Conservation (phyloP, 2,113 vertebrate species). For the Ptilorrhoa leucosticta region DNA sequence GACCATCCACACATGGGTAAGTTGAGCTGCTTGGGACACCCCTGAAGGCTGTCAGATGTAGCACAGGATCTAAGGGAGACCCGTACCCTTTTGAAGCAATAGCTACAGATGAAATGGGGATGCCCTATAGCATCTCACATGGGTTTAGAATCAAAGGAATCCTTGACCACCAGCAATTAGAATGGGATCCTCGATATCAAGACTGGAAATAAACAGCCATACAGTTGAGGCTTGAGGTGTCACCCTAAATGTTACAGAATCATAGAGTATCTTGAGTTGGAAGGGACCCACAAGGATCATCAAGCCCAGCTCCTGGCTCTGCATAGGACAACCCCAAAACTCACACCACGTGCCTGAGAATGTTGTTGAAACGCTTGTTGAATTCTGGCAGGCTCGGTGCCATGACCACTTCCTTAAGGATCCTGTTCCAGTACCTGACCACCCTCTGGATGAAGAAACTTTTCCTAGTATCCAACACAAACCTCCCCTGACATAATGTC, state of each 20-base stretch:
- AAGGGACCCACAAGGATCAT: background rate
- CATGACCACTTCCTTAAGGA: background rate
- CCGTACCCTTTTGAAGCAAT: fast-evolving
- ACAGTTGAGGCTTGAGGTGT: background rate
- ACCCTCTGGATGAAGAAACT: background rate
- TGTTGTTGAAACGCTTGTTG: background rate
- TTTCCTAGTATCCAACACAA: background rate
- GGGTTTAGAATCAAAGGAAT: background rate
- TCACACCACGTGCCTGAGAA: background rate
- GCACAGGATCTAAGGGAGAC: background rate
- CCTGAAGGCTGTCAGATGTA: background rate
- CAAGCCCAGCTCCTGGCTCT: background rate
- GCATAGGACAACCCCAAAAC: background rate
- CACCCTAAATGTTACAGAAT: background rate
- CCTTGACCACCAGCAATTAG: background rate
- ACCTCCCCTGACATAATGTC: background rate
- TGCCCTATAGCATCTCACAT: background rate
- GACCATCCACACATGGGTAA: background rate
- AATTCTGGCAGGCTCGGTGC: background rate
- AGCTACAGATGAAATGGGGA: background rate
- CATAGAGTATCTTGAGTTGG: background rate
- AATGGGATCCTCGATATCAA: background rate
- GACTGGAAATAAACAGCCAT: background rate
- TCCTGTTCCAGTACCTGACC: background rate
- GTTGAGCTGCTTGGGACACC: background rate